These are phyloP conservation scores for Thomomys bottae DNA, from an alignment of 2,113 vertebrate species.

Conservation along the genomic window DNA sequence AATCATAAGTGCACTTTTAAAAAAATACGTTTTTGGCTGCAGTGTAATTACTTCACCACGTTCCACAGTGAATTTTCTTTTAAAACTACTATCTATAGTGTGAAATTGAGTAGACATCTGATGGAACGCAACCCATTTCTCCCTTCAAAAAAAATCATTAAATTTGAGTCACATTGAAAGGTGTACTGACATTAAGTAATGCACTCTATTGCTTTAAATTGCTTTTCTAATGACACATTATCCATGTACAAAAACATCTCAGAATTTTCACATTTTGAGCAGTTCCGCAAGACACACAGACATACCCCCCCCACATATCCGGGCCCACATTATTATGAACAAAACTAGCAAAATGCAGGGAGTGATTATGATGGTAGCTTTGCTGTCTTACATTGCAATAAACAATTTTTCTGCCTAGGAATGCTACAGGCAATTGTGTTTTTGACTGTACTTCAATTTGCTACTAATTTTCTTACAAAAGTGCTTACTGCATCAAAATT, in stretches of 20 bases:
- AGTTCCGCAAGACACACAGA: background rate
- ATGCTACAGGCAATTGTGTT: background rate
- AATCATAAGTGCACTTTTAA: slow-evolving; percentile 11
- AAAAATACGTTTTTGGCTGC: background rate
- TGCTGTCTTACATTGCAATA: background rate
- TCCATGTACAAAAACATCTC: slow-evolving; percentile 20
- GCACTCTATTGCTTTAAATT: slow-evolving; percentile 53
- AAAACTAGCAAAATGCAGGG: background rate
- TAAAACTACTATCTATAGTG: slow-evolving; percentile 35
- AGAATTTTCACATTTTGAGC: background rate
- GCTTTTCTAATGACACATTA: slow-evolving; percentile 44
- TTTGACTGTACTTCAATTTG: background rate
- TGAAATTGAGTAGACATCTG: slow-evolving; percentile 65
- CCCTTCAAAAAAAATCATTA: slow-evolving; percentile 50
- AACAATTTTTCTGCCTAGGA: background rate
- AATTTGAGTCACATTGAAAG: slow-evolving; percentile 36
- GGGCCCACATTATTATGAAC: too few species aligned
- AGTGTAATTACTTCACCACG: slow-evolving; percentile 52
- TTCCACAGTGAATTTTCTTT: slow-evolving; percentile 43
- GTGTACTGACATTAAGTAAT: slow-evolving; percentile 50
- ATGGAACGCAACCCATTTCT: slow-evolving; percentile 56
- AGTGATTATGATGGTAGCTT: background rate
- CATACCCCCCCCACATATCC: too few species aligned
- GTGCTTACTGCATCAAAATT: background rate
- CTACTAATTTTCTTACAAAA: slow-evolving; percentile 39